phyloP scores from a whole-genome alignment of 2,888 invertebrate species.

The Ernsta delagoae region DNA sequence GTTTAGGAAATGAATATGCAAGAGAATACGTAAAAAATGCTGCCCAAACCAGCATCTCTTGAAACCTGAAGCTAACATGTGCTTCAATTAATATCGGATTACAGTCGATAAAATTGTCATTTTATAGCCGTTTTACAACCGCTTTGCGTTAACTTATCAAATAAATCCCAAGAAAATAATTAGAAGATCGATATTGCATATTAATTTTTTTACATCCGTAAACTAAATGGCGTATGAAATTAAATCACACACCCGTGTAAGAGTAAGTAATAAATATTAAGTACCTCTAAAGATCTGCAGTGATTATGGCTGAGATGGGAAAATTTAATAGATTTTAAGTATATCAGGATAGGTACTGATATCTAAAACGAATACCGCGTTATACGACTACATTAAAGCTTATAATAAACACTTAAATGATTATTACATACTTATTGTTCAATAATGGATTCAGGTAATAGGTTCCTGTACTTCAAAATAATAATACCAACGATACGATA shows the following conservation, averaged over 20 bases:
- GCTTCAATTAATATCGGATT: slow-evolving; percentile 32
- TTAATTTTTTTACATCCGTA: slow-evolving; percentile 37
- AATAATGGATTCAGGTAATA: too few relatives aligned
- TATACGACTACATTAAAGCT: too few relatives aligned
- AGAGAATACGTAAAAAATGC: neutral
- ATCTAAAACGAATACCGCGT: neutral
- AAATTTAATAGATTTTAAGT: neutral
- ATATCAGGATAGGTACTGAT: neutral
- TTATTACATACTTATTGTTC: too few relatives aligned
- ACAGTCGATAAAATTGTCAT: slow-evolving; percentile 38
- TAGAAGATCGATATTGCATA: slow-evolving; percentile 34
- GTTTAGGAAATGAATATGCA: neutral
- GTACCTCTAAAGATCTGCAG: slow-evolving; percentile 13
- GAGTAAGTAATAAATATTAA: slow-evolving; percentile 24
- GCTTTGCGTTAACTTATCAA: slow-evolving; percentile 34
- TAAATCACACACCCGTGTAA: slow-evolving; percentile 21
- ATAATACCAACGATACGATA: too few relatives aligned
- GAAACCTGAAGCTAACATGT: slow-evolving; percentile 1
- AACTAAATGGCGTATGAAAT: slow-evolving; percentile 26
- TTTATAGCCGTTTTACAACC: slow-evolving; percentile 41
- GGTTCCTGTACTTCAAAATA: too few relatives aligned
- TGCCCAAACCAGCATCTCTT: neutral
- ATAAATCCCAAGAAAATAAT: slow-evolving; percentile 40
- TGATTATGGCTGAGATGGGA: slow-evolving; percentile 14
- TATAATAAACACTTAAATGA: too few relatives aligned